These are phyloP conservation scores for Numida meleagris DNA, from an alignment of 2,113 vertebrate genomes.

Conservation along the genomic window DNA sequence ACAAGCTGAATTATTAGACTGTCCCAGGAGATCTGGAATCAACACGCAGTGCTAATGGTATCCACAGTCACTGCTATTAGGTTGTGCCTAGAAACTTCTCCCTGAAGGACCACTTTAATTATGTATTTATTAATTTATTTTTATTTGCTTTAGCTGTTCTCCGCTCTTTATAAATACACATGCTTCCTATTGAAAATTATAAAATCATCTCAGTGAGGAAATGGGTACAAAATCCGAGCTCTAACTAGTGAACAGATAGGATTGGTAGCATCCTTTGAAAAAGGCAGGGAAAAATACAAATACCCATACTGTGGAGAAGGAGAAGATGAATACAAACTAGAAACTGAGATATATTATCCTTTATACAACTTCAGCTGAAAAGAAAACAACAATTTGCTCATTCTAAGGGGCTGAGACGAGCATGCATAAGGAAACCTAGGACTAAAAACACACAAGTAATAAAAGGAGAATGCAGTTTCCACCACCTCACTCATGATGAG, in stretches of 20 bases:
- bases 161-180: not conserved
- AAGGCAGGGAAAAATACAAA: not conserved
- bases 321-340: not conserved
- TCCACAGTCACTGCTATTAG: slow-evolving; percentile 30
- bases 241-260: not conserved
- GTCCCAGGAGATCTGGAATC: slow-evolving; percentile 10
- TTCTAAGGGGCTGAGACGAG: not conserved
- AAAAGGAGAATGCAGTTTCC: not conserved
- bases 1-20: slow-evolving; percentile 39
- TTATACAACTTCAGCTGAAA: not conserved
- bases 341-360: not conserved
- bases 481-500: not conserved
- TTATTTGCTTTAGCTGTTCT: slow-evolving; percentile 7
- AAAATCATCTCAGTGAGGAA: not conserved
- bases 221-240: not conserved
- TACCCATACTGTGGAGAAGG: not conserved
- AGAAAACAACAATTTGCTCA: not conserved
- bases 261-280: not conserved
- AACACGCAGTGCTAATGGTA: slow-evolving; percentile 10
- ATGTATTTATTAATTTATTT: slow-evolving; percentile 44
- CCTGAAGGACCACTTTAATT: slow-evolving; percentile 36
- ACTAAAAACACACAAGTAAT: not conserved
- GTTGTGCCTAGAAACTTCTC: slow-evolving; percentile 28
- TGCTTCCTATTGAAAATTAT: not conserved
- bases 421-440: not conserved